Conservation (phyloP, 1,140 invertebrate genomes). For the Acromyrmex echinatior region DNA sequence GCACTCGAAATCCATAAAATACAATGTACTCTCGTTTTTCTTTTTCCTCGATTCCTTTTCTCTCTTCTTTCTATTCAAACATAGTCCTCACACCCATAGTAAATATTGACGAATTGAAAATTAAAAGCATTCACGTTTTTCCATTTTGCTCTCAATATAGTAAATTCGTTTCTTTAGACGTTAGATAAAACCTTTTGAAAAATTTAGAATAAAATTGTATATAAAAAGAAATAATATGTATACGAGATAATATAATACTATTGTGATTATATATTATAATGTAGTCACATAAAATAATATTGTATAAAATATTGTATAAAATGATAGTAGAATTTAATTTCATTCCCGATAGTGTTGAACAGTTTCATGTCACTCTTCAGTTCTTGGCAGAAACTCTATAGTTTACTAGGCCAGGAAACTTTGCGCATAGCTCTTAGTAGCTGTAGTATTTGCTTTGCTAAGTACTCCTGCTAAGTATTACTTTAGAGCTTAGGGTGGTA, state of each 20-base stretch:
- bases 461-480: conserved; percentile 21
- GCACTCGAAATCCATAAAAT: conserved; percentile 74
- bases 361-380: neutral
- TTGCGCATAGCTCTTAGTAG: conserved; percentile 3
- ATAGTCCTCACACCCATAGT: neutral
- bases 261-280: neutral
- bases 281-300: neutral
- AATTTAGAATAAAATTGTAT: neutral
- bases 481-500: neutral
- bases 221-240: neutral
- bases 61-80: conserved; percentile 37
- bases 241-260: neutral
- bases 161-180: neutral
- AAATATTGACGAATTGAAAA: conserved; percentile 47
- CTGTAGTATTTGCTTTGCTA: conserved; percentile 12
- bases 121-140: conserved; percentile 2
- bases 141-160: neutral
- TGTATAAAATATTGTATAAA: neutral
- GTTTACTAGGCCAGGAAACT: conserved; percentile 43
- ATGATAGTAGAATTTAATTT: neutral
- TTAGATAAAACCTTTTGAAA: neutral
- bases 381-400: neutral
- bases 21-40: neutral
- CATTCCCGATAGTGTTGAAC: neutral
- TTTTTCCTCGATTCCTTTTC: neutral